Conservation (phyloP, 2,113 vertebrate species). For the Pangasianodon hypophthalmus region DNA sequence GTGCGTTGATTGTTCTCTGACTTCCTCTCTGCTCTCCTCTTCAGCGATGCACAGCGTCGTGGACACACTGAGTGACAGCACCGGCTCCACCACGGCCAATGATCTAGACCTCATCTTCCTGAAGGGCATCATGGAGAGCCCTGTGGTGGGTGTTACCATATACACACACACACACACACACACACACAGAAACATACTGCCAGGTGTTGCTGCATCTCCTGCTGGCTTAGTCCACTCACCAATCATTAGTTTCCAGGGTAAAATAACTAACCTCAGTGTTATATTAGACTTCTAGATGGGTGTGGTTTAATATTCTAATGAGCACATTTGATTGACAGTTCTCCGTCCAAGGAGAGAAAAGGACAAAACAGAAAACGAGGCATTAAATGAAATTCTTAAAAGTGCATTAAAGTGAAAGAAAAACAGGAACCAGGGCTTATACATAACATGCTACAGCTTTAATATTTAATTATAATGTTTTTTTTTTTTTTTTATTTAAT, state of each 20-base stretch:
- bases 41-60: slow-evolving; percentile 91
- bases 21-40: not conserved
- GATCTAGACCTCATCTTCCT: slow-evolving; percentile 94
- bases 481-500: not conserved
- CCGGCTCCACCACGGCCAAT: slow-evolving; percentile 84
- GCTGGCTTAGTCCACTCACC: not conserved
- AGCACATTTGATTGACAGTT: not conserved
- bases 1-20: not conserved
- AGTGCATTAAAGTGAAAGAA: not conserved
- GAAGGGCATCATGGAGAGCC: slow-evolving; percentile 95
- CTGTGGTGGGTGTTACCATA: slow-evolving; percentile 77
- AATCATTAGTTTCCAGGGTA: not conserved
- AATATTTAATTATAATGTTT: not conserved
- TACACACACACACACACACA: slow-evolving; percentile 21
- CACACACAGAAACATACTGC: not conserved
- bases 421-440: not conserved
- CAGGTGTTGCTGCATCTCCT: not conserved
- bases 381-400: not conserved
- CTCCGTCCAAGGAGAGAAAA: not conserved
- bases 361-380: not conserved
- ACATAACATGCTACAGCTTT: not conserved
- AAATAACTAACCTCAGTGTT: not conserved
- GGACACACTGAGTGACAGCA: slow-evolving; percentile 88
- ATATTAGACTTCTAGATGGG: not conserved
- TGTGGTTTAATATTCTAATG: not conserved